Percentiles rank a stretch among this genome's conserved stretches.
phyloP scores from a whole-genome alignment of 2,888 invertebrate genomes.

The Aelia acuminata region DNA sequence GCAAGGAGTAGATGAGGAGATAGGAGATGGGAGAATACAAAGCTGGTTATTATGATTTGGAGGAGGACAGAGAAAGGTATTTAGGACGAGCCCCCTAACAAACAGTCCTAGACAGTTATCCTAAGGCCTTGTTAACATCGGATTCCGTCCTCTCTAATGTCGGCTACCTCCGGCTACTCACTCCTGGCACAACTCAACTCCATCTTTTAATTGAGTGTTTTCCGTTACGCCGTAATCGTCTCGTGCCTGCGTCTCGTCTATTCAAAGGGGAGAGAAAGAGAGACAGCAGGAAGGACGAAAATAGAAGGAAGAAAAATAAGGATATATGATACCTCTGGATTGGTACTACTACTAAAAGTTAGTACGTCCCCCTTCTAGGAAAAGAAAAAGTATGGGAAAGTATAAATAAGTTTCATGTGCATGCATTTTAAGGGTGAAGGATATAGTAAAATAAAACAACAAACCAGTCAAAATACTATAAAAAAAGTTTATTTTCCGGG shows the following conservation, averaged over 20 bases:
- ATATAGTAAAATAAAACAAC: too few species aligned
- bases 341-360: background rate
- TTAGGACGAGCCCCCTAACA: constrained; percentile 5
- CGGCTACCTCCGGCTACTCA: background rate
- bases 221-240: background rate
- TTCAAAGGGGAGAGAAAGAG: background rate
- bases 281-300: background rate
- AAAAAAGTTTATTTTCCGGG: too few species aligned
- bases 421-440: too few species aligned
- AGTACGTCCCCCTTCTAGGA: background rate
- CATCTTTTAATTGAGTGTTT: background rate
- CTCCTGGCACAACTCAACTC: background rate
- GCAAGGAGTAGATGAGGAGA: background rate
- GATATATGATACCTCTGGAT: background rate
- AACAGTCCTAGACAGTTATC: constrained; percentile 5
- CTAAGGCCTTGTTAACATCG: background rate
- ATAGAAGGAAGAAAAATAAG: background rate
- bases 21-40: background rate
- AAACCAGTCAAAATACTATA: too few species aligned
- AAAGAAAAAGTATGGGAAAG: too few species aligned
- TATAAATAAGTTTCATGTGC: too few species aligned
- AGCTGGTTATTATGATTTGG: constrained; percentile 11
- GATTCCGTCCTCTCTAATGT: background rate
- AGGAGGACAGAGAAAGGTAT: background rate
- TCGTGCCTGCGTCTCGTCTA: background rate